Percentiles rank a stretch among this genome's conserved stretches.
Conservation (phyloP, 2,888 invertebrate genomes). For the Drosophila helvetica region DNA sequence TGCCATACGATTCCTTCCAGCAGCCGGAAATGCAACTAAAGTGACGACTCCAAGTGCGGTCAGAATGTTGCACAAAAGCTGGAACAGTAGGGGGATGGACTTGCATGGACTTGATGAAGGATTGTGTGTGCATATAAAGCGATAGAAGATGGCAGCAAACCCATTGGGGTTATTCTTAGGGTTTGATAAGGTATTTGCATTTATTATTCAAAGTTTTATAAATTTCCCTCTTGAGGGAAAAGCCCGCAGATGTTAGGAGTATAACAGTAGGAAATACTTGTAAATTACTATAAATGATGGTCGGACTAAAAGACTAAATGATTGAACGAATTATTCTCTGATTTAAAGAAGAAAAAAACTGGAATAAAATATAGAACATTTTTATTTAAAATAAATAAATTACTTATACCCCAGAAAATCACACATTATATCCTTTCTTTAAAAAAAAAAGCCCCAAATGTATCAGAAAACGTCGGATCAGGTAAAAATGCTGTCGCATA, state of each 20-base stretch:
- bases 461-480: too few species aligned
- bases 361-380: too few species aligned
- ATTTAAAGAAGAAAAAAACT: too few species aligned
- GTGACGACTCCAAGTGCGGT: conserved; percentile 47
- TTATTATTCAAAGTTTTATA: not conserved
- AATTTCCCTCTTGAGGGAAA: not conserved
- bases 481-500: too few species aligned
- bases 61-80: conserved; percentile 36
- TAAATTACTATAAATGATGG: too few species aligned
- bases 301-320: too few species aligned
- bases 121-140: conserved; percentile 14
- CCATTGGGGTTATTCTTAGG: not conserved
- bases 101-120: conserved; percentile 14
- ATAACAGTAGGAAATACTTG: too few species aligned
- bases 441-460: too few species aligned
- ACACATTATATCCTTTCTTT: too few species aligned
- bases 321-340: too few species aligned
- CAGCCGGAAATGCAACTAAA: conserved; percentile 39
- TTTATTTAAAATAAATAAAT: too few species aligned
- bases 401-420: too few species aligned
- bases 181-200: not conserved
- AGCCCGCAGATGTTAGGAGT: not conserved
- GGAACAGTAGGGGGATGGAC: not conserved
- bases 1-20: not conserved
- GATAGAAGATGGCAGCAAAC: conserved; percentile 13